Conservation (phyloP, 2,797 vertebrate genomes). For the Xerus rutilus region DNA sequence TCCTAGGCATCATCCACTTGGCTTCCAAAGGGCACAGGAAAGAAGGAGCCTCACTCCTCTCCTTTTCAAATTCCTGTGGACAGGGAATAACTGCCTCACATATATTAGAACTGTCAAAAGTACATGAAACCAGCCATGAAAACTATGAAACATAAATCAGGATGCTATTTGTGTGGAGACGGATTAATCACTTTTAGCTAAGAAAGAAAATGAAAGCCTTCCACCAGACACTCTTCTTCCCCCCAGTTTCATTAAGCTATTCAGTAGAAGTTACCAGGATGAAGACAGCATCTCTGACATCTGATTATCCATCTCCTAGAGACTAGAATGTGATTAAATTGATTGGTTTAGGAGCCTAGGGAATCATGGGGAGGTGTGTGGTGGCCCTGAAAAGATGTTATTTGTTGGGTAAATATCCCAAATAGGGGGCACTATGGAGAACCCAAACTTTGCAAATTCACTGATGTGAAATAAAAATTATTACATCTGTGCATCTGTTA, state of each 20-base stretch:
- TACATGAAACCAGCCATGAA: background rate
- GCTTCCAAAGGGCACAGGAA: background rate
- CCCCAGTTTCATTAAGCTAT: conserved; percentile 53
- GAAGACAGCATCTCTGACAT: background rate
- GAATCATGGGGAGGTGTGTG: background rate
- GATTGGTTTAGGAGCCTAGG: background rate
- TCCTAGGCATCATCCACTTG: background rate
- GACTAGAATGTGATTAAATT: background rate
- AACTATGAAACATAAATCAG: conserved; percentile 26
- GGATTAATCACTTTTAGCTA: conserved; percentile 59
- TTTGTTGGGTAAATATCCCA: background rate
- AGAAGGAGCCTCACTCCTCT: background rate
- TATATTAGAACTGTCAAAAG: conserved; percentile 12
- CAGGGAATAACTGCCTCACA: background rate
- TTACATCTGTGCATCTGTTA: background rate
- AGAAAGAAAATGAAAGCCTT: conserved; percentile 42
- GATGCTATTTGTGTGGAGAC: conserved; percentile 26
- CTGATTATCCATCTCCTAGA: background rate
- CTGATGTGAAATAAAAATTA: background rate
- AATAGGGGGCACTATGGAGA: background rate
- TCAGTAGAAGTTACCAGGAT: background rate
- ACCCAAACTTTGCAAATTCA: background rate
- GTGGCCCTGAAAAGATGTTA: background rate
- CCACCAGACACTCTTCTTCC: background rate
- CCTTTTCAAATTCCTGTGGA: background rate